phyloP scores from a whole-genome alignment of 1,140 invertebrate species.

The Arctopsyche grandis region DNA sequence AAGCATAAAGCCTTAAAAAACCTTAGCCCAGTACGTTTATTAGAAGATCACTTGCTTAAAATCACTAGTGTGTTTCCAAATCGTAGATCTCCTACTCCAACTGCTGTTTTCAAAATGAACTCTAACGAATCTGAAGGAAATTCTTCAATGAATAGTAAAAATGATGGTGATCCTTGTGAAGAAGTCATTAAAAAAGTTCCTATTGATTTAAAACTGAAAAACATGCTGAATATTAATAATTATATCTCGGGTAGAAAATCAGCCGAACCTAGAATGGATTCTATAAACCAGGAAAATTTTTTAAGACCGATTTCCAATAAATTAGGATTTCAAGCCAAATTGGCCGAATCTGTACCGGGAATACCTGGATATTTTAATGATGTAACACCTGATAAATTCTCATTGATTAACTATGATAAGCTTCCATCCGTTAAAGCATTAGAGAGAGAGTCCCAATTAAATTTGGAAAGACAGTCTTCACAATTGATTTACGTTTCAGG shows the following conservation, averaged over 20 bases:
- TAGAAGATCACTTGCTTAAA: constrained; percentile 58
- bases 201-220: constrained; percentile 11
- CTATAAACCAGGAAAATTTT: background rate
- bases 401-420: constrained; percentile 61
- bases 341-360: constrained; percentile 16
- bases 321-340: background rate
- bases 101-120: constrained; percentile 50
- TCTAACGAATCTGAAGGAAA: background rate
- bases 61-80: constrained; percentile 57
- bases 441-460: constrained; percentile 53
- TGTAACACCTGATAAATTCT: constrained; percentile 57
- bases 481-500: constrained; percentile 61
- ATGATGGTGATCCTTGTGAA: constrained; percentile 19
- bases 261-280: constrained; percentile 47
- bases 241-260: constrained; percentile 47
- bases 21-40: constrained; percentile 33
- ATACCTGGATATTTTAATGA: background rate
- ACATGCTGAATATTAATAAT: constrained; percentile 31
- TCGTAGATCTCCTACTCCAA: constrained; percentile 60
- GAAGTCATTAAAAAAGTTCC: constrained; percentile 8
- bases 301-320: background rate
- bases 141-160: background rate
- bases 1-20: background rate
- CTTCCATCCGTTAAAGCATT: constrained; percentile 59
- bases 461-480: constrained; percentile 57